Evolutionary conservation across 2,888 invertebrate genomes (phyloP).

Genomic region (Stictocephala bisonia): DNA sequence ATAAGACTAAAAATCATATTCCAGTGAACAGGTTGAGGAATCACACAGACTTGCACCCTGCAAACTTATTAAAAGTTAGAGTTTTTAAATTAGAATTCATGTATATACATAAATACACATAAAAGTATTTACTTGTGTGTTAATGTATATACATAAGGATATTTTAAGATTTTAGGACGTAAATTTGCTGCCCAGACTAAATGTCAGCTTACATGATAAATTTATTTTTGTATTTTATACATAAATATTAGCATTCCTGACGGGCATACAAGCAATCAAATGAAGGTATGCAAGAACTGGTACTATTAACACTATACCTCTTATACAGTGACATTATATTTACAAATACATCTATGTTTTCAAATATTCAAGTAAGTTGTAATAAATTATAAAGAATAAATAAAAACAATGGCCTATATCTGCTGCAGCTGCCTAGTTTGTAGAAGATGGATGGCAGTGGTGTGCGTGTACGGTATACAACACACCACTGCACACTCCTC

Average conservation of each 20-base stretch:
- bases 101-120: slow-evolving; percentile 34
- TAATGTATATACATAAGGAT: slow-evolving; percentile 35
- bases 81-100: slow-evolving; percentile 31
- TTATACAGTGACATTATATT: slow-evolving; percentile 36
- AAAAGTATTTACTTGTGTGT: slow-evolving; percentile 12
- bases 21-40: slow-evolving; percentile 44
- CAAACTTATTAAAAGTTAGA: slow-evolving; percentile 29
- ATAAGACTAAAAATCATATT: neutral
- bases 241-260: slow-evolving; percentile 47
- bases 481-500: slow-evolving; percentile 3
- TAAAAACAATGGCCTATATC: slow-evolving; percentile 46
- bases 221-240: slow-evolving; percentile 50
- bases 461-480: neutral
- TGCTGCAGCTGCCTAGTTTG: slow-evolving; percentile 45
- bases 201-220: slow-evolving; percentile 52
- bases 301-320: slow-evolving; percentile 34
- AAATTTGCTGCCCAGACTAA: slow-evolving; percentile 43
- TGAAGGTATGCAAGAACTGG: slow-evolving; percentile 10
- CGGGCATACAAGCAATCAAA: slow-evolving; percentile 41
- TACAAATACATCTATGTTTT: slow-evolving; percentile 42
- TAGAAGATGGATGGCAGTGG: slow-evolving; percentile 32
- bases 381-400: slow-evolving; percentile 37
- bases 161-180: slow-evolving; percentile 34
- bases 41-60: slow-evolving; percentile 54
- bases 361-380: slow-evolving; percentile 35